These are phyloP conservation scores for Crossaster papposus DNA, from an alignment of 53 echinoderm and acorn worm species.

Conservation along the genomic window DNA sequence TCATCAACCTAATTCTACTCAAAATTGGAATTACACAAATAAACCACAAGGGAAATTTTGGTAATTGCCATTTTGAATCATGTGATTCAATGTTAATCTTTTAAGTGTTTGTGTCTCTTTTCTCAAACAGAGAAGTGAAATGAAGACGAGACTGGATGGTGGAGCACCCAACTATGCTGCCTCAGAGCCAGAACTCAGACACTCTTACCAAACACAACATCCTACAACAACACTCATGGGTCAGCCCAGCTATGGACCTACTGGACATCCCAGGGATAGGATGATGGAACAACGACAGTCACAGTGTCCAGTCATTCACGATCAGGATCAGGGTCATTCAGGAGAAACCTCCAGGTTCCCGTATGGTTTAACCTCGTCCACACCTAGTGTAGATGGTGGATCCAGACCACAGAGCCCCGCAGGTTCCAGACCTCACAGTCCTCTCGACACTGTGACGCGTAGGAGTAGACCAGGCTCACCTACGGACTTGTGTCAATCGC, in stretches of 20 bases:
- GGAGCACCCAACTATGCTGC: constrained; percentile 47
- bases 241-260: not conserved
- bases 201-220: constrained; percentile 11
- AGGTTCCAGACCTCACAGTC: constrained; percentile 10
- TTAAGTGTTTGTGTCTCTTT: not conserved
- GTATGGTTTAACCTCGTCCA: constrained; percentile 23
- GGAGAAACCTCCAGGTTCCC: constrained; percentile 28
- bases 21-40: too few relatives aligned
- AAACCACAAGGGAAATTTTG: too few relatives aligned
- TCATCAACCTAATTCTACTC: too few relatives aligned
- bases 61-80: too few relatives aligned
- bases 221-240: not conserved
- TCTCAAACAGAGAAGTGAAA: constrained; percentile 27
- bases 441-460: not conserved
- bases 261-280: not conserved
- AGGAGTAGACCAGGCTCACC: constrained; percentile 26
- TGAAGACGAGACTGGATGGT: constrained; percentile 34
- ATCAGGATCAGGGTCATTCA: not conserved
- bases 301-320: not conserved
- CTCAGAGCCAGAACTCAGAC: constrained; percentile 41
- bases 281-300: not conserved
- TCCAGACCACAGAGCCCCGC: constrained; percentile 17
- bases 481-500: not conserved
- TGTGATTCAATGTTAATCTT: not conserved
- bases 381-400: constrained; percentile 33